A percentile compares a stretch with the other conserved stretches of the same genome.
phyloP scores from a whole-genome alignment of 92 coral and sea anemone species.

The Actinernus sp. region DNA sequence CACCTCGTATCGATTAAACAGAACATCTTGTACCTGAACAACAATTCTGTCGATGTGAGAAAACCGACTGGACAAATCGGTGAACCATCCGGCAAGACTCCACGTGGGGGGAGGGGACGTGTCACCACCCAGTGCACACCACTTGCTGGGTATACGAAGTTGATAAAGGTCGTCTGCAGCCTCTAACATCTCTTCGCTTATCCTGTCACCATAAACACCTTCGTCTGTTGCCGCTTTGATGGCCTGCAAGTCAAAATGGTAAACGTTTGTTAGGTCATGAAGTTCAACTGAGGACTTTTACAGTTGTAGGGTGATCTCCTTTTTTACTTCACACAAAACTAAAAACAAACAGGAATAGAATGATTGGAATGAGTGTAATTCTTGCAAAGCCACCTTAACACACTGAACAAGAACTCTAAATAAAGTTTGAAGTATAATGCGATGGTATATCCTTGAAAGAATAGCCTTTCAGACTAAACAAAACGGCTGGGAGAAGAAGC shows the following conservation, averaged over 20 bases:
- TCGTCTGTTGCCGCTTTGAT: constrained; percentile 88
- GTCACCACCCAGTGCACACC: constrained; percentile 86
- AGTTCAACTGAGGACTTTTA: no score
- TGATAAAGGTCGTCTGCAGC: constrained; percentile 90
- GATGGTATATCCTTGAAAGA: no score
- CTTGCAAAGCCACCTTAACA: no score
- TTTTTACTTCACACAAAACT: no score
- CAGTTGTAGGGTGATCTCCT: neutral
- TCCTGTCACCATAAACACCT: constrained; percentile 83
- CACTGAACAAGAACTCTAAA: no score
- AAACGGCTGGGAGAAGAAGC: no score
- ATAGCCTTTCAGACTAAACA: no score
- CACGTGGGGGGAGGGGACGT: constrained; percentile 91
- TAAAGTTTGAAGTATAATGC: no score
- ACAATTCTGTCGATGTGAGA: constrained; percentile 92
- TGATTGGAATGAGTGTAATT: no score
- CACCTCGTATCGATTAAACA: no score
- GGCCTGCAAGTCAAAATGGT: constrained; percentile 33
- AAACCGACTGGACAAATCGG: constrained; percentile 88
- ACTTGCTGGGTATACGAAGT: constrained; percentile 80
- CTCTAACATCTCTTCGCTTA: constrained; percentile 80
- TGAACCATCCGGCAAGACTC: constrained; percentile 92
- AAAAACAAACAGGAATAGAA: no score
- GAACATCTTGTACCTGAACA: constrained; percentile 64
- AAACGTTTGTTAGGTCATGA: neutral